Percentiles rank a stretch among this genome's conserved stretches.
Evolutionary conservation across 2,113 vertebrate species (phyloP).

Genomic region (Corythornis madagascariensis): DNA sequence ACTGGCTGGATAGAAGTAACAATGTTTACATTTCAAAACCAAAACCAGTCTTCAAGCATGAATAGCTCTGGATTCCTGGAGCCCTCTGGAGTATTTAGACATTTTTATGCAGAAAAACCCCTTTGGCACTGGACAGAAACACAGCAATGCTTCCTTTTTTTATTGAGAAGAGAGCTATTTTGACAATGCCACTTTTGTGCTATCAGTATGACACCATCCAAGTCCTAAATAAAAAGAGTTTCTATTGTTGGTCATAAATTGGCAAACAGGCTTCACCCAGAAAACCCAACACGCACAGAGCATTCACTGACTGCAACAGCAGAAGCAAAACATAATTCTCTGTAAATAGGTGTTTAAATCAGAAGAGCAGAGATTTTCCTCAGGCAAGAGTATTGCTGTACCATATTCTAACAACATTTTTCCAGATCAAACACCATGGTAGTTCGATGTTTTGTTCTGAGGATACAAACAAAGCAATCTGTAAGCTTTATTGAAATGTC

Average conservation of each 20-base stretch:
- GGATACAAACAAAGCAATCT: not conserved
- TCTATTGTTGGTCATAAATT: not conserved
- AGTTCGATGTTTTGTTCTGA: not conserved
- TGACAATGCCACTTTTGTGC: not conserved
- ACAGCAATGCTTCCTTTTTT: not conserved
- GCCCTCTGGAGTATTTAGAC: not conserved
- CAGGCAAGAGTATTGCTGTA: not conserved
- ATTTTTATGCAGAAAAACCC: not conserved
- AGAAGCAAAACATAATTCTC: not conserved
- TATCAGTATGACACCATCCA: not conserved
- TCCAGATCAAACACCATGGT: not conserved
- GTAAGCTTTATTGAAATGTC: not conserved
- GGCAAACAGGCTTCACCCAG: not conserved
- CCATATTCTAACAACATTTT: not conserved
- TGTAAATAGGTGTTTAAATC: not conserved
- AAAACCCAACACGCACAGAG: not conserved
- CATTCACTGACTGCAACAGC: not conserved
- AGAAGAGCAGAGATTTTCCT: not conserved
- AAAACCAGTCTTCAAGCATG: not conserved
- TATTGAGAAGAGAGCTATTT: not conserved
- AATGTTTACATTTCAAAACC: not conserved
- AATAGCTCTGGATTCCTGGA: not conserved
- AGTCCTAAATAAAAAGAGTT: not conserved
- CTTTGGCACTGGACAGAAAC: not conserved
- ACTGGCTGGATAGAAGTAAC: not conserved